phyloP scores from a whole-genome alignment of 2,797 vertebrate species.

The Eidolon dupreanum region DNA sequence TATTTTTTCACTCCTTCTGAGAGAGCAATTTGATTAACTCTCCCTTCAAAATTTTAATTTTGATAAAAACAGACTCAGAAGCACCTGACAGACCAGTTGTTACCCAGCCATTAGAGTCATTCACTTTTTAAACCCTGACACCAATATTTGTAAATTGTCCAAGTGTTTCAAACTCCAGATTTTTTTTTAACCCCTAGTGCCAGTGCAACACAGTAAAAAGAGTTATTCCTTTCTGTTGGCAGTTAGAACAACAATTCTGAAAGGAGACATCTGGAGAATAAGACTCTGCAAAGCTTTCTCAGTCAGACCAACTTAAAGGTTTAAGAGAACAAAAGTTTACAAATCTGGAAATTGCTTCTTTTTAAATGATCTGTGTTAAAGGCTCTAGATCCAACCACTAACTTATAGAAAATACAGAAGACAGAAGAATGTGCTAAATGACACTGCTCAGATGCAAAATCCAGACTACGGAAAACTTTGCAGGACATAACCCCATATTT shows the following conservation, averaged over 20 bases:
- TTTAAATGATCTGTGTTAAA: neutral
- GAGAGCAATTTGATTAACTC: conserved; percentile 1
- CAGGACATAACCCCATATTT: neutral
- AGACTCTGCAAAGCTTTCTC: neutral
- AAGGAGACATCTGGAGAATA: neutral
- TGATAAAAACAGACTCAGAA: neutral
- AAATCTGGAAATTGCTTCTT: neutral
- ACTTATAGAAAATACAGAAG: conserved; percentile 13
- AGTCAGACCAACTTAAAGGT: neutral
- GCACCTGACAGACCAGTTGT: neutral
- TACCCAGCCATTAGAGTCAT: neutral
- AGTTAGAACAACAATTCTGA: neutral
- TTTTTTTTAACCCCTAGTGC: neutral
- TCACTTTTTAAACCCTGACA: neutral
- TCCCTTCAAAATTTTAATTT: neutral
- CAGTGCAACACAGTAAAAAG: neutral
- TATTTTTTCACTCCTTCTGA: conserved; percentile 4
- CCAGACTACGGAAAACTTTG: neutral
- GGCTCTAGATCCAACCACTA: neutral
- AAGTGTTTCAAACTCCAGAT: neutral
- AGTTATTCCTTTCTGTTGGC: neutral
- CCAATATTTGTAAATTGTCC: neutral
- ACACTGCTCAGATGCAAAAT: neutral
- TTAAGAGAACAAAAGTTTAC: conserved; percentile 3
- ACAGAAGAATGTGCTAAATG: conserved; percentile 26